Evolutionary conservation across 2,797 vertebrate species (phyloP).

Genomic region (Anas bahamensis): DNA sequence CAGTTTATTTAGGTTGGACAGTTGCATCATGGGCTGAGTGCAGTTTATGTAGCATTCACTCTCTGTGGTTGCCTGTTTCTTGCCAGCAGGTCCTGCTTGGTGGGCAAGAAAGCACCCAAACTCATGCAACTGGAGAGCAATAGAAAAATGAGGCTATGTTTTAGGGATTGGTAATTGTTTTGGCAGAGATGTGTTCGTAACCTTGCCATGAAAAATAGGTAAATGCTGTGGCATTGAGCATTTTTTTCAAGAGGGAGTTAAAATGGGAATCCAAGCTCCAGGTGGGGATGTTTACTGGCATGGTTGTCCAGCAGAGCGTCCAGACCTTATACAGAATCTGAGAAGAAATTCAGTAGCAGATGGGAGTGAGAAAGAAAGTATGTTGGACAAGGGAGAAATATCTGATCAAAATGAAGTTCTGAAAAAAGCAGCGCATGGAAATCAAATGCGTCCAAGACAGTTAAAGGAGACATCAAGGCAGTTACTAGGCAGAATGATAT

Average conservation of each 20-base stretch:
- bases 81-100: neutral
- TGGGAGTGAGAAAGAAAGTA: neutral
- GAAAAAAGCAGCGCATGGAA: neutral
- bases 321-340: neutral
- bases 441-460: neutral
- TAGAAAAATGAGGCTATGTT: neutral
- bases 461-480: slow-evolving; percentile 3
- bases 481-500: neutral
- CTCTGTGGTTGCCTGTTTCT: neutral
- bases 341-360: neutral
- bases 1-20: neutral
- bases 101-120: neutral
- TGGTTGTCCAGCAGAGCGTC: neutral
- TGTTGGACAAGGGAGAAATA: neutral
- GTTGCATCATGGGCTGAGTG: neutral
- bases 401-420: neutral
- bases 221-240: neutral
- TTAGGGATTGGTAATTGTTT: neutral
- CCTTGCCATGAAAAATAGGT: neutral
- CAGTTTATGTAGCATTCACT: neutral
- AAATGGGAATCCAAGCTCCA: neutral
- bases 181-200: neutral
- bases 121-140: neutral
- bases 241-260: neutral
- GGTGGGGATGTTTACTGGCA: neutral